phyloP scores from a whole-genome alignment of 2,113 vertebrate species.

The Phalacrocorax pelagicus region DNA sequence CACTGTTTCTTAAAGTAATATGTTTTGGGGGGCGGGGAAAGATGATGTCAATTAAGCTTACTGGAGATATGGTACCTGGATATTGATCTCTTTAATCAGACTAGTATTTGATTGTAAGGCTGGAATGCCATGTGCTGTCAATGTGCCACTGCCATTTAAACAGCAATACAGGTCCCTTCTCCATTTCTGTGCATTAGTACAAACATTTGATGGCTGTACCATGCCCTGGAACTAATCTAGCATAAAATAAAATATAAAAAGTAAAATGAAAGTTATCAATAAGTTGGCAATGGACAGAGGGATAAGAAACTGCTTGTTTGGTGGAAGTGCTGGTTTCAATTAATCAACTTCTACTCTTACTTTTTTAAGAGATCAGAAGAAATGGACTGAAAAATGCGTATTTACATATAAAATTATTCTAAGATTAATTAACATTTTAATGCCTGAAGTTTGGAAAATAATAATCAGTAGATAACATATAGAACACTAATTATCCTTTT shows the following conservation, averaged over 20 bases:
- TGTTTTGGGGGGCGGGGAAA: not conserved
- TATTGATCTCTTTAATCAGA: not conserved
- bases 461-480: not conserved
- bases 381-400: not conserved
- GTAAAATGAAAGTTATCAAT: not conserved
- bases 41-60: not conserved
- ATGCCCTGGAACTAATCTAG: not conserved
- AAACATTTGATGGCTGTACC: not conserved
- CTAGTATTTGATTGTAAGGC: not conserved
- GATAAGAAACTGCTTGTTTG: not conserved
- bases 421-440: not conserved
- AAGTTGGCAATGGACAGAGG: accelerated
- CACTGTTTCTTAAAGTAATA: not conserved
- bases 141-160: not conserved
- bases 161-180: not conserved
- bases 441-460: not conserved
- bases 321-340: not conserved
- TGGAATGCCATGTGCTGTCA: not conserved
- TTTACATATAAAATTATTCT: not conserved
- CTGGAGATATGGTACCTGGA: not conserved
- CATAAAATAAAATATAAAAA: not conserved
- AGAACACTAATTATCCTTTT: not conserved
- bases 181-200: not conserved
- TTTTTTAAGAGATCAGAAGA: not conserved
- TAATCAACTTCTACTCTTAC: not conserved